Evolutionary conservation across 2,113 vertebrate species (phyloP).

Genomic region (Danionella cerebrum): DNA sequence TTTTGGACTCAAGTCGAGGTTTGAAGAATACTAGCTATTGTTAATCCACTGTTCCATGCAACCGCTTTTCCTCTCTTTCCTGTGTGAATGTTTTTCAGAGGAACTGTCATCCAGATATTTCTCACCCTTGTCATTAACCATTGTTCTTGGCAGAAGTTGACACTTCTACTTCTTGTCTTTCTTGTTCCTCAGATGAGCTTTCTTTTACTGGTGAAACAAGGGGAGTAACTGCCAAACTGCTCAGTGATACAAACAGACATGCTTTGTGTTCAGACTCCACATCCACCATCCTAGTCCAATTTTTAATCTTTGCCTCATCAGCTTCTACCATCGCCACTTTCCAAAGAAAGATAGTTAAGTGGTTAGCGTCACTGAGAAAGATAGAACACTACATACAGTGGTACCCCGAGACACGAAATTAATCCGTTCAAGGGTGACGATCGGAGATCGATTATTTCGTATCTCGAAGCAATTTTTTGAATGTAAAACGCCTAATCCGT

Average conservation of each 20-base stretch:
- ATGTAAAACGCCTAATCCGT: no score
- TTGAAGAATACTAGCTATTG: no score
- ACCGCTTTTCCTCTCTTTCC: no score
- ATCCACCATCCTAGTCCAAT: constrained; percentile 37
- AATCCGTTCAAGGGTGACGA: no score
- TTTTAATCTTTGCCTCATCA: constrained; percentile 34
- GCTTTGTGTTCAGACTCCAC: constrained; percentile 7
- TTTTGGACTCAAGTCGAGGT: no score
- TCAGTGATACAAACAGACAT: not conserved
- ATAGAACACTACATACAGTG: constrained; percentile 16
- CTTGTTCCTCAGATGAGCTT: not conserved
- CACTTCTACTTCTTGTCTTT: not conserved
- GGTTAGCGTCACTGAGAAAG: constrained; percentile 32
- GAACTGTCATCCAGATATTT: constrained; percentile 19
- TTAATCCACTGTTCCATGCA: no score
- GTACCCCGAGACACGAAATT: no score
- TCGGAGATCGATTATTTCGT: no score
- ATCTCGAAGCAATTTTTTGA: no score
- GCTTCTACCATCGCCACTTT: constrained; percentile 3
- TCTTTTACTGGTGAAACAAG: constrained; percentile 9
- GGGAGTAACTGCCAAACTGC: constrained; percentile 7
- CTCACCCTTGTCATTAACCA: constrained; percentile 26
- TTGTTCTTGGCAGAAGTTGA: constrained; percentile 13
- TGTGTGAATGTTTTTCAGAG: no score
- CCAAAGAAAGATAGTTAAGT: no score